These are phyloP conservation scores for Romanogobio albipinnatus DNA, from an alignment of 2,113 vertebrate genomes.

Conservation along the genomic window DNA sequence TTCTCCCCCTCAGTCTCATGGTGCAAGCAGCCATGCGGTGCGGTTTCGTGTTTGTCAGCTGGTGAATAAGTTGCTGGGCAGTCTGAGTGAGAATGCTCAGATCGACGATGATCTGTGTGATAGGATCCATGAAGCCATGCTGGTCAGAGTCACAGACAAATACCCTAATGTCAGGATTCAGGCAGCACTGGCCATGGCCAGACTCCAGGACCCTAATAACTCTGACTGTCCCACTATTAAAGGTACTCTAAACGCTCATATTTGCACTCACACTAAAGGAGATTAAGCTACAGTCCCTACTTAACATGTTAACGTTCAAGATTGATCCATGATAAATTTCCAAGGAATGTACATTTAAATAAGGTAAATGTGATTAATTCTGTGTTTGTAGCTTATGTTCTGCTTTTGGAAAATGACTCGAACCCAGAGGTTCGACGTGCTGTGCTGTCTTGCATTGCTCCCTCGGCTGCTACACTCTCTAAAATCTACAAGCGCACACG, in stretches of 20 bases:
- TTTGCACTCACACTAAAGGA: neutral
- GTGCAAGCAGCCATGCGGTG: slow-evolving; percentile 86
- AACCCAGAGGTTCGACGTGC: slow-evolving; percentile 92
- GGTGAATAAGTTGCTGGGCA: slow-evolving; percentile 91
- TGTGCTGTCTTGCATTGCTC: slow-evolving; percentile 90
- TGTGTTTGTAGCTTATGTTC: slow-evolving; percentile 80
- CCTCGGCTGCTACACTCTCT: slow-evolving; percentile 83
- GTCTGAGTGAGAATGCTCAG: slow-evolving; percentile 92
- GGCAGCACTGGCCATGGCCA: slow-evolving; percentile 90
- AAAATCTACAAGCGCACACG: slow-evolving; percentile 88
- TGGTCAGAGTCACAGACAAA: slow-evolving; percentile 90
- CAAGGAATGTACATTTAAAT: neutral
- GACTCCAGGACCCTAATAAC: slow-evolving; percentile 91
- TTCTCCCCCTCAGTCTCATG: slow-evolving; percentile 80
- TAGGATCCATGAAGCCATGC: slow-evolving; percentile 90
- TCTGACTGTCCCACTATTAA: slow-evolving; percentile 86
- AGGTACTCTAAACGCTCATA: slow-evolving; percentile 67
- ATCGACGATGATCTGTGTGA: slow-evolving; percentile 94
- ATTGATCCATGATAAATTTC: neutral
- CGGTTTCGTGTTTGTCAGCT: slow-evolving; percentile 92
- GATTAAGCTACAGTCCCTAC: neutral
- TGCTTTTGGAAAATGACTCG: slow-evolving; percentile 88
- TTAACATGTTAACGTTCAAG: neutral
- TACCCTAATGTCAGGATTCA: slow-evolving; percentile 94
- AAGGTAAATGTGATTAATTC: neutral